Evolutionary conservation across 2,888 invertebrate genomes (phyloP), one percentile per base, ranked within the genome.

Genomic region (Xylocampa areola): DNA sequence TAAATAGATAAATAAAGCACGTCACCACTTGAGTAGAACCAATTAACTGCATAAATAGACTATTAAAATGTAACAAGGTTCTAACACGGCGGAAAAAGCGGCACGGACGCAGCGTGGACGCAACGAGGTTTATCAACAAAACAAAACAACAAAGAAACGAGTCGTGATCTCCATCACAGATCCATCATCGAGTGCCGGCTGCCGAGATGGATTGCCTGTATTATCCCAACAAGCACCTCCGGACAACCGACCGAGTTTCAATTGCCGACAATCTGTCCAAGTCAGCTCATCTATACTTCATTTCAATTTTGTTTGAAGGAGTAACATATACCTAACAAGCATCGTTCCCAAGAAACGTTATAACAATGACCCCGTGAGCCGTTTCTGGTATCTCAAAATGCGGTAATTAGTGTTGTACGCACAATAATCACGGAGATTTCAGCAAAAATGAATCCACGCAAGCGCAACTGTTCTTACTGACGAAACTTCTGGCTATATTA

Each of bases 101-200:
- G 83, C 77, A 83, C 82, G 79, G 78, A 44, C 59, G 67, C 32
- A 47, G 17, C 36, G 82, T 83, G n/a, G n/a, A n/a, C n/a, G n/a
- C n/a, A n/a, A n/a, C n/a, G n/a, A n/a, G n/a, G 85, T 90, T 89
- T 89, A 92, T 83, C 84, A 86, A 89, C 87, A 79, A 85, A 86
- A 84, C 86, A 91, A 90, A 90, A 90, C 87, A 90, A 91, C 89
- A 88, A 87, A 86, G 83, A 77, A 83, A 82, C 85, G 72, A 89
- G 86, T 90, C 92, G 91, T 90, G 90, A 91, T 87, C 87, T 79
- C 86, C 91, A 90, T 92, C 91, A 87, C 84, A 85, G 88, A 88
- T 90, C 91, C 89, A 90, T 91, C 92, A 90, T 86, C 86, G 83
- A 79, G 79, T 77, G 80, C 74, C 72, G 81, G 82, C 81, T 80